Evolutionary conservation across 2,797 vertebrate species (phyloP).

Genomic region (Platyrinchus mystaceus): DNA sequence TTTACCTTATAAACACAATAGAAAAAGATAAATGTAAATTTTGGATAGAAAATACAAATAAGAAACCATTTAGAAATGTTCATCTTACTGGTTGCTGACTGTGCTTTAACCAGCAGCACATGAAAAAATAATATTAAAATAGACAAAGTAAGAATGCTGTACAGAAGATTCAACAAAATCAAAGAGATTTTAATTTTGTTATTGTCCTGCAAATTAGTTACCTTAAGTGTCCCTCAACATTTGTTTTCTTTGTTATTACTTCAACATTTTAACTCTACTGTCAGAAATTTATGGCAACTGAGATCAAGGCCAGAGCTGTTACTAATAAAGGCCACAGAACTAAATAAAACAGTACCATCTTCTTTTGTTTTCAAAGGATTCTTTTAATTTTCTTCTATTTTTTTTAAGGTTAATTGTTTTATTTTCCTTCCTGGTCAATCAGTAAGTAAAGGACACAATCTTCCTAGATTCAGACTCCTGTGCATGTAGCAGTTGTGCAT

Average conservation of each 20-base stretch:
- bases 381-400: not conserved
- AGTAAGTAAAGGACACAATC: not conserved
- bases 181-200: fast-evolving
- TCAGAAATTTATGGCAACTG: not conserved
- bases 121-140: not conserved
- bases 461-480: not conserved
- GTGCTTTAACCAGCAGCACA: not conserved
- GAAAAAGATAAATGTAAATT: not conserved
- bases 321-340: not conserved
- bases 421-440: not conserved
- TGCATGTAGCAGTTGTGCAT: not conserved
- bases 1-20: not conserved
- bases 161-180: not conserved
- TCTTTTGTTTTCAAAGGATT: not conserved
- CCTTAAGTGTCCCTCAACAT: not conserved
- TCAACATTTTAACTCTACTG: not conserved
- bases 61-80: not conserved
- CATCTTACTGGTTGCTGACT: not conserved
- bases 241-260: not conserved
- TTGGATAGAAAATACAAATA: not conserved
- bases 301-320: not conserved
- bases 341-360: not conserved
- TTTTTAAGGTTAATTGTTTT: not conserved
- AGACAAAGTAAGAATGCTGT: not conserved
- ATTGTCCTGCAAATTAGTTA: not conserved